A percentile compares a stretch with the other conserved stretches of the same genome.
Conservation (phyloP, 2,888 invertebrate species). For the Mythimna loreyi region DNA sequence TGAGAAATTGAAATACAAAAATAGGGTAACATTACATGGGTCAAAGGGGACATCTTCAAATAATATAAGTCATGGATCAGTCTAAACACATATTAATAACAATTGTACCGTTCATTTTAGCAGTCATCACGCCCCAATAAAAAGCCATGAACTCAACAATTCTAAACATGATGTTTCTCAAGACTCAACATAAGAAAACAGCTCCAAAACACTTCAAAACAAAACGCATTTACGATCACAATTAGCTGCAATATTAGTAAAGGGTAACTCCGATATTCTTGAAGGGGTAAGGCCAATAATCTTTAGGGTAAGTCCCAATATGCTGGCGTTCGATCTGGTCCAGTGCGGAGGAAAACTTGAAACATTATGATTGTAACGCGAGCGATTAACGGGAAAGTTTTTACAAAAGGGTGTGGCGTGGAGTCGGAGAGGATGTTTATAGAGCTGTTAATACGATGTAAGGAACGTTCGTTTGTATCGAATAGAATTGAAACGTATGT, state of each 20-base stretch:
- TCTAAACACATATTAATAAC: too few relatives aligned
- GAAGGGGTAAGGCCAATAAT: conserved; percentile 44
- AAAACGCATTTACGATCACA: conserved; percentile 55
- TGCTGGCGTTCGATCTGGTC: conserved; percentile 61
- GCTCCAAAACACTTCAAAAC: conserved; percentile 37
- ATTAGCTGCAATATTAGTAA: conserved; percentile 53
- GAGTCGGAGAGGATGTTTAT: conserved; percentile 62
- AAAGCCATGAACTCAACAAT: not conserved
- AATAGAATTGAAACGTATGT: too few relatives aligned
- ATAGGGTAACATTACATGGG: too few relatives aligned
- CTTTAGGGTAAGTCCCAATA: conserved; percentile 46
- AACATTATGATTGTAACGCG: conserved; percentile 86
- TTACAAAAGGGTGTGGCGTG: conserved; percentile 82
- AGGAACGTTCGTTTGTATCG: too few relatives aligned
- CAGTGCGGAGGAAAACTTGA: conserved; percentile 82
- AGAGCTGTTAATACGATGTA: conserved; percentile 72
- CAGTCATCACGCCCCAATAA: not conserved
- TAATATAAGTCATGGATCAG: too few relatives aligned
- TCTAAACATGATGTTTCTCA: conserved; percentile 18
- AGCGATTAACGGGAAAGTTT: conserved; percentile 88
- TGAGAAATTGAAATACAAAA: too few relatives aligned
- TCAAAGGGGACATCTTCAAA: too few relatives aligned
- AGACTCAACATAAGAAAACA: conserved; percentile 8
- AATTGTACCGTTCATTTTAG: too few relatives aligned
- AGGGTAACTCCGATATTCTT: conserved; percentile 42